Evolutionary conservation across 2,113 vertebrate species (phyloP), one percentile per base, ranked within the genome.

Genomic region (Brachionichthys hirsutus): DNA sequence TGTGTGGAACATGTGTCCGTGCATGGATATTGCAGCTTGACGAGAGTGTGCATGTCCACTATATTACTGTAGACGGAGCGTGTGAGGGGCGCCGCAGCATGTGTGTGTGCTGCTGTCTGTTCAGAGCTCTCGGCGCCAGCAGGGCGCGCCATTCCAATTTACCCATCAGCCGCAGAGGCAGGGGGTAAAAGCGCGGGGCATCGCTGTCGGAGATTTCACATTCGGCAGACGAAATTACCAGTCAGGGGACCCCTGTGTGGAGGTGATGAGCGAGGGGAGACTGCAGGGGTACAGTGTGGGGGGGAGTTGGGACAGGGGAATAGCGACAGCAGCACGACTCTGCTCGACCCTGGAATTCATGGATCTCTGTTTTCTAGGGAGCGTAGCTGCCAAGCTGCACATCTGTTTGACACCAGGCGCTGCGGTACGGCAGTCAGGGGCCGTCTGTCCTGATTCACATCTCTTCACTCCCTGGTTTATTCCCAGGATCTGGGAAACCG

Each of bases 101-200:
- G 88, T 78, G 87, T 78, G 87, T 78, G 82, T 70, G 13, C 79
- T 59, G 82, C 85, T 87, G 85, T 78, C 82, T 85, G 82, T 85
- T 85, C 73, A 20, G 84, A 85, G 76, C 85, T 87, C 85, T 84
- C 80, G 12, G 84, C 75, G 54, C 87, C 89, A 88, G 89, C 91
- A 90, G 89, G 90, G 87, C 73, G 86, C 85, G 80, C 88, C 81
- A 85, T 88, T 89, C 81, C 84, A 90, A 88, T 89, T 91, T 89
- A 88, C 74, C 89, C 86, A 86, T 89, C 85, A 89, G 88, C 85
- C 80, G 24, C 41, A 14, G 78, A 82, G 78, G 86, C 22, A 50
- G 83, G 85, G 88, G 86, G 87, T 82, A 88, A 80, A 74, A 77
- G 79, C 80, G 67, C 73, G 68, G 87, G 84, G 83, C 83, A 84